Evolutionary conservation across 2,113 vertebrate species (phyloP).

Genomic region (Tragulus kanchil): DNA sequence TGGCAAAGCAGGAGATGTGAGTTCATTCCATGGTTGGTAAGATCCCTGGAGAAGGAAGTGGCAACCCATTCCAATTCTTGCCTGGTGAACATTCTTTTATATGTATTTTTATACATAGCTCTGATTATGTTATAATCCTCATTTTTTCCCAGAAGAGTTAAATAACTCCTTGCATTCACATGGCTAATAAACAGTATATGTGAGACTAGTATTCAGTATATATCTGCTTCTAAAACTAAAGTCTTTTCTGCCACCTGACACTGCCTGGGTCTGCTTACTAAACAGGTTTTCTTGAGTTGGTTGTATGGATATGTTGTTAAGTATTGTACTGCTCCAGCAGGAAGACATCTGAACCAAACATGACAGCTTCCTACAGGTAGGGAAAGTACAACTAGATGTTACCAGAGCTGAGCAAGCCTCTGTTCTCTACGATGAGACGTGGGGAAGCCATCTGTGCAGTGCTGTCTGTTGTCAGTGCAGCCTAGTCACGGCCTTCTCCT

Average conservation of each 20-base stretch:
- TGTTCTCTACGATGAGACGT: not conserved
- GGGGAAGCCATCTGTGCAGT: not conserved
- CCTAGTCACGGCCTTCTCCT: not conserved
- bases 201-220: not conserved
- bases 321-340: not conserved
- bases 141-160: not conserved
- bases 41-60: not conserved
- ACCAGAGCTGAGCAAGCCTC: not conserved
- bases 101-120: not conserved
- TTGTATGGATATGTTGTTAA: not conserved
- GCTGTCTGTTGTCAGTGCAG: not conserved
- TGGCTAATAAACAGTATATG: not conserved
- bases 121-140: not conserved
- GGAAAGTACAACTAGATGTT: not conserved
- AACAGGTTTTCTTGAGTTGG: not conserved
- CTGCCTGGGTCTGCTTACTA: not conserved
- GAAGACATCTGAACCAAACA: not conserved
- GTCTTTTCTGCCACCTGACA: not conserved
- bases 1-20: not conserved
- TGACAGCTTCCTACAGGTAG: not conserved
- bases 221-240: not conserved
- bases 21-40: rapidly evolving
- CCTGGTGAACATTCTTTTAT: not conserved
- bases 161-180: not conserved
- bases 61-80: not conserved